These are phyloP conservation scores for Epistrophe eligans DNA, from an alignment of 2,888 invertebrate genomes.

Conservation along the genomic window DNA sequence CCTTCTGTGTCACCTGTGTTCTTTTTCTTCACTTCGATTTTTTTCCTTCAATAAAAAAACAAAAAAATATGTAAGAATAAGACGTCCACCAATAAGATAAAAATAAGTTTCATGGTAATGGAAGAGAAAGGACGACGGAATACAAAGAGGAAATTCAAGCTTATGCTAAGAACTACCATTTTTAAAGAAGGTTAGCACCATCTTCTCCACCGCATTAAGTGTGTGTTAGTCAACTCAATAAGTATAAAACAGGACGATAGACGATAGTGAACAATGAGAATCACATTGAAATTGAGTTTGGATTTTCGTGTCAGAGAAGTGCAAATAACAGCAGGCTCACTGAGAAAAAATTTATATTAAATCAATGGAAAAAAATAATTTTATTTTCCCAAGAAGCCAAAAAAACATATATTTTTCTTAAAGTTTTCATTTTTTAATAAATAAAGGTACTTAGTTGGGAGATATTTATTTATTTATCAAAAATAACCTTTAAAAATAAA, in stretches of 20 bases:
- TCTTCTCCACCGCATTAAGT: slow-evolving; percentile 48
- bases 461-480: too few relatives aligned
- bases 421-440: too few relatives aligned
- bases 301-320: neutral
- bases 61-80: slow-evolving; percentile 3
- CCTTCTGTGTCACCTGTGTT: slow-evolving; percentile 21
- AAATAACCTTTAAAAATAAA: too few relatives aligned
- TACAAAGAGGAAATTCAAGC: slow-evolving; percentile 32
- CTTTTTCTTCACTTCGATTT: neutral
- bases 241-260: slow-evolving; percentile 24
- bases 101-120: neutral
- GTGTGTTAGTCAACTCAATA: slow-evolving; percentile 47
- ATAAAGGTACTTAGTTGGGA: too few relatives aligned
- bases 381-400: too few relatives aligned
- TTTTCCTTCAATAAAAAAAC: neutral
- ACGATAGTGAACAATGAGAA: slow-evolving; percentile 15
- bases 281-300: slow-evolving; percentile 9
- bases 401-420: too few relatives aligned
- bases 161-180: slow-evolving; percentile 54
- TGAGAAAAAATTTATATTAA: neutral
- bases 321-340: neutral
- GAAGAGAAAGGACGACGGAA: neutral
- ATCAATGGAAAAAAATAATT: too few relatives aligned
- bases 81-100: slow-evolving; percentile 18
- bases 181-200: slow-evolving; percentile 57